phyloP scores from a whole-genome alignment of 2,888 invertebrate genomes.

The Chrysolina oricalcia region DNA sequence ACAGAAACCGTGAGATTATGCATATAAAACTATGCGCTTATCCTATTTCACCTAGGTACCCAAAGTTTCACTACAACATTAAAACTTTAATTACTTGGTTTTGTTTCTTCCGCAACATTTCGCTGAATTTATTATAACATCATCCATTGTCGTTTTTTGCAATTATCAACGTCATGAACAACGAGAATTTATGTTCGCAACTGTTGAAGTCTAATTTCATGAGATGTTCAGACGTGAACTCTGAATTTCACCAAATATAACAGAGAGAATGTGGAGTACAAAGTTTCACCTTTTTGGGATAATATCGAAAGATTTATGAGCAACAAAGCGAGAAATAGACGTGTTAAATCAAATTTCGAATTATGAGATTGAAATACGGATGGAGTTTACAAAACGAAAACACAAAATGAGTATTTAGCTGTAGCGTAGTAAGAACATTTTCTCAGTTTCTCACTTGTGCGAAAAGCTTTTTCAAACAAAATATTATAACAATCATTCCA shows the following conservation, averaged over 20 bases:
- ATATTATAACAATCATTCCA: no score
- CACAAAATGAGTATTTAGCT: no score
- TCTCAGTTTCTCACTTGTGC: no score
- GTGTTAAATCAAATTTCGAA: no score
- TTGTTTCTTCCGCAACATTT: slow-evolving; percentile 19
- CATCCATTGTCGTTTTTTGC: slow-evolving; percentile 8
- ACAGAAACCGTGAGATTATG: slow-evolving; percentile 29
- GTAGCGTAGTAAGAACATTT: no score
- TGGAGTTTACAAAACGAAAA: no score
- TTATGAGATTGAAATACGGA: no score
- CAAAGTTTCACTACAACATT: slow-evolving; percentile 39
- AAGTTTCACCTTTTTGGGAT: neutral
- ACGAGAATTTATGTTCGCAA: neutral
- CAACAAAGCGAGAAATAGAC: no score
- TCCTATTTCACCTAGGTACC: slow-evolving; percentile 29
- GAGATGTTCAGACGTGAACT: neutral
- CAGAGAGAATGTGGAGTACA: neutral
- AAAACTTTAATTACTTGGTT: slow-evolving; percentile 39
- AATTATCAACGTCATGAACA: slow-evolving; percentile 8
- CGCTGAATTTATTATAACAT: slow-evolving; percentile 28
- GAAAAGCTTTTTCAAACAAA: no score
- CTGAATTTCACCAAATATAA: neutral
- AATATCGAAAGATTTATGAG: no score
- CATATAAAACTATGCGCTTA: slow-evolving; percentile 38
- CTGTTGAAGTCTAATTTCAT: neutral